Evolutionary conservation across 2,888 invertebrate species (phyloP).

Genomic region (Lasioglossum marginatum): DNA sequence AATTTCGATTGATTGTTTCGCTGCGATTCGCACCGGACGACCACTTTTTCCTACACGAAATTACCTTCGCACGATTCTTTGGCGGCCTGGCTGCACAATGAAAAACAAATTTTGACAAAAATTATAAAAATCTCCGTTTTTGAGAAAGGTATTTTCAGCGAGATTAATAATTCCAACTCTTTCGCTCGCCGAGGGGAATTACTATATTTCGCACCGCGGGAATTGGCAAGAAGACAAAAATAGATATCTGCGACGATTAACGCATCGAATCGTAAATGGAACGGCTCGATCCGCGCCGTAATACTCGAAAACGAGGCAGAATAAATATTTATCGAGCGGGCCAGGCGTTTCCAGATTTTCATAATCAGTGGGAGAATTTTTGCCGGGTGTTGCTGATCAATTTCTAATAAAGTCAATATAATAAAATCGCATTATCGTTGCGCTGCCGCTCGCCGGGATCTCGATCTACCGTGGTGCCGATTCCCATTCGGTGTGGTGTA

Average conservation of each 20-base stretch:
- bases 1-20: constrained; percentile 8
- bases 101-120: neutral
- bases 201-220: neutral
- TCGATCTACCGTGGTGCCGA: neutral
- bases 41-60: neutral
- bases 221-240: constrained; percentile 1
- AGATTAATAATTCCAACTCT: neutral
- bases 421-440: neutral
- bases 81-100: no score
- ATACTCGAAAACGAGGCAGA: neutral
- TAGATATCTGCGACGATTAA: neutral
- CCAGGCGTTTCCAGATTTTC: neutral
- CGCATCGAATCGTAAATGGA: neutral
- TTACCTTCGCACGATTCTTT: neutral
- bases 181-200: neutral
- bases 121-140: neutral
- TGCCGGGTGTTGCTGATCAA: neutral
- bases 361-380: neutral
- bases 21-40: neutral
- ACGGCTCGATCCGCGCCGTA: neutral
- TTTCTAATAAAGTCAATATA: neutral
- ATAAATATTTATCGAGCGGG: neutral
- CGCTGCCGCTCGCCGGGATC: neutral
- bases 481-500: neutral
- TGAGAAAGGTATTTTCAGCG: neutral